phyloP scores from a whole-genome alignment of 2,888 invertebrate species.

The Hydraecia micacea region DNA sequence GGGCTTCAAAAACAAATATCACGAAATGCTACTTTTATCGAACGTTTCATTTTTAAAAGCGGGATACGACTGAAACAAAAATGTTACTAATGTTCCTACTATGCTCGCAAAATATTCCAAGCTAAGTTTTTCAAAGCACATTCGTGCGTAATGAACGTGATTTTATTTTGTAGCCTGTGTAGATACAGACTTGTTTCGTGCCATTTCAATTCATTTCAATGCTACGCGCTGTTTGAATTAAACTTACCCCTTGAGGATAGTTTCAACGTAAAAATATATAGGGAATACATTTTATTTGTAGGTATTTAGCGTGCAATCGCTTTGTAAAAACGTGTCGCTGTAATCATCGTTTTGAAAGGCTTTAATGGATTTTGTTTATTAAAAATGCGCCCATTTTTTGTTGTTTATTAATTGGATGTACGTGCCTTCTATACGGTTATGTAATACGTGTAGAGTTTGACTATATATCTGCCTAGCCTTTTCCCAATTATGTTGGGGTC shows the following conservation, averaged over 20 bases:
- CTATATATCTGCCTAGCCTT: too few species aligned
- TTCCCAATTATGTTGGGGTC: too few species aligned
- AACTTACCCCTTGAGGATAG: slow-evolving; percentile 64
- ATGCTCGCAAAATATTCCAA: slow-evolving; percentile 26
- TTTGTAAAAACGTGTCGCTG: slow-evolving; percentile 22
- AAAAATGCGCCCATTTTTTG: slow-evolving; percentile 5
- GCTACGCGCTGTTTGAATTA: slow-evolving; percentile 65
- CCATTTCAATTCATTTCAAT: slow-evolving; percentile 63
- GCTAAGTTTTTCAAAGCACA: slow-evolving; percentile 53
- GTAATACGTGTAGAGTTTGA: neutral
- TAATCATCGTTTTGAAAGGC: slow-evolving; percentile 15
- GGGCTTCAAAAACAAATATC: neutral
- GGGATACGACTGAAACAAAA: slow-evolving; percentile 4
- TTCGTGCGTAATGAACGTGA: slow-evolving; percentile 57
- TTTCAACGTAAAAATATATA: slow-evolving; percentile 62
- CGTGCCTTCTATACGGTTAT: neutral
- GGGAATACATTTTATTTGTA: slow-evolving; percentile 45
- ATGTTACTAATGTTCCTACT: slow-evolving; percentile 1
- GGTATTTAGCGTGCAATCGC: slow-evolving; percentile 26
- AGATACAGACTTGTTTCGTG: slow-evolving; percentile 57
- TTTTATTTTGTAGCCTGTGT: slow-evolving; percentile 51
- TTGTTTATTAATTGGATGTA: slow-evolving; percentile 6
- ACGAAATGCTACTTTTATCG: neutral
- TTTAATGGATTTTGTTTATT: slow-evolving; percentile 15
- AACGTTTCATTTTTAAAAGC: slow-evolving; percentile 20